A percentile compares a stretch with the other conserved stretches of the same genome.
These are phyloP conservation scores for Epinotia brunnichana DNA, from an alignment of 2,888 invertebrate species.

Conservation along the genomic window DNA sequence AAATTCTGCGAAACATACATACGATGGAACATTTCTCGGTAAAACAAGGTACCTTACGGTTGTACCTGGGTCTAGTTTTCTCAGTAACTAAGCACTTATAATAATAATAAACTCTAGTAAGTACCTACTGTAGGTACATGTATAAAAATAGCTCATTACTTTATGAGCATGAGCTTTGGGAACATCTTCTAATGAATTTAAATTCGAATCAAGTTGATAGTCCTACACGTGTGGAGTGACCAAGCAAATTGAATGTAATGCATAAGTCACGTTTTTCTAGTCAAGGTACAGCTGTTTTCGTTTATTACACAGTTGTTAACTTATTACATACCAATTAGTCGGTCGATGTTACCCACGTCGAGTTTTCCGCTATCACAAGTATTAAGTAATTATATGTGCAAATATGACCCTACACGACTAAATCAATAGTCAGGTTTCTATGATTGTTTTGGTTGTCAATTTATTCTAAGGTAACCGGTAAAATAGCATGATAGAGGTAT, in stretches of 20 bases:
- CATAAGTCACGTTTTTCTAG: neutral
- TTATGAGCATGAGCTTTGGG: too few relatives aligned
- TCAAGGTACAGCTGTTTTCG: neutral
- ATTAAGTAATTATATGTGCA: neutral
- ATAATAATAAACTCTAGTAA: too few relatives aligned
- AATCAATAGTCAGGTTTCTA: neutral
- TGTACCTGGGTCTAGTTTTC: too few relatives aligned
- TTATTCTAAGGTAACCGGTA: too few relatives aligned
- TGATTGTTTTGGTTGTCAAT: neutral
- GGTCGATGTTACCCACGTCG: constrained; percentile 7
- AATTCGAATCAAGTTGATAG: neutral
- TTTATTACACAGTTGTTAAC: constrained; percentile 11
- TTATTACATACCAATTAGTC: neutral
- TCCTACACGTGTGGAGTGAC: neutral
- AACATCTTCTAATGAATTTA: too few relatives aligned
- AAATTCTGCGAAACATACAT: too few relatives aligned
- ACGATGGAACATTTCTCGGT: too few relatives aligned
- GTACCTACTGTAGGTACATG: too few relatives aligned
- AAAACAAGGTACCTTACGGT: too few relatives aligned
- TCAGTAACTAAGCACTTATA: too few relatives aligned
- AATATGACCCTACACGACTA: neutral
- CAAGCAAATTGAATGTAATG: neutral
- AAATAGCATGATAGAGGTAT: too few relatives aligned
- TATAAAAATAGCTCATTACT: too few relatives aligned
- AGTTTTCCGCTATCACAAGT: neutral